Evolutionary conservation across 1,140 invertebrate genomes (phyloP).

Genomic region (Akabosia matsudoensis): DNA sequence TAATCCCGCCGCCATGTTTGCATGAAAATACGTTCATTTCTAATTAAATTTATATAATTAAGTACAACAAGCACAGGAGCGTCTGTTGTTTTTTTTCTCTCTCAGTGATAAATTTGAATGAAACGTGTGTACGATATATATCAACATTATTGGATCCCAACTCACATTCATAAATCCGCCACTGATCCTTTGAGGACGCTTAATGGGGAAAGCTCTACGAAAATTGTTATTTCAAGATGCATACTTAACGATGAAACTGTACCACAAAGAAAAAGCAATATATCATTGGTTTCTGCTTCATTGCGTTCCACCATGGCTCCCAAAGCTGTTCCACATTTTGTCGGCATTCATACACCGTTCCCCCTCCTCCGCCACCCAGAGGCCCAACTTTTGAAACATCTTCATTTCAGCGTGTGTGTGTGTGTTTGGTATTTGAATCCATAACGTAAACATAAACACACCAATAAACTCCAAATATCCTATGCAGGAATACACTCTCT

Average conservation of each 20-base stretch:
- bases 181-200: too few relatives aligned
- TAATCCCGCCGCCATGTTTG: too few relatives aligned
- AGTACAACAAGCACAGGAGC: background rate
- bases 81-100: background rate
- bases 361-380: background rate
- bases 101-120: background rate
- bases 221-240: too few relatives aligned
- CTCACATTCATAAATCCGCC: too few relatives aligned
- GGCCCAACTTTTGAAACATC: background rate
- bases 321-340: too few relatives aligned
- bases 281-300: conserved; percentile 8
- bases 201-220: too few relatives aligned
- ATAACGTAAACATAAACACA: background rate
- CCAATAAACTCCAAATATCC: too few relatives aligned
- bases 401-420: background rate
- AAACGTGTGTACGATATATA: background rate
- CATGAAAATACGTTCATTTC: background rate
- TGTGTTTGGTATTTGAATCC: background rate
- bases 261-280: background rate
- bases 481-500: too few relatives aligned
- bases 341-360: background rate
- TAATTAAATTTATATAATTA: background rate
- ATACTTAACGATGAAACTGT: background rate
- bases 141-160: too few relatives aligned
- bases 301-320: background rate